phyloP scores from a whole-genome alignment of 23 tunicate genomes.

The Oikopleura dioica region DNA sequence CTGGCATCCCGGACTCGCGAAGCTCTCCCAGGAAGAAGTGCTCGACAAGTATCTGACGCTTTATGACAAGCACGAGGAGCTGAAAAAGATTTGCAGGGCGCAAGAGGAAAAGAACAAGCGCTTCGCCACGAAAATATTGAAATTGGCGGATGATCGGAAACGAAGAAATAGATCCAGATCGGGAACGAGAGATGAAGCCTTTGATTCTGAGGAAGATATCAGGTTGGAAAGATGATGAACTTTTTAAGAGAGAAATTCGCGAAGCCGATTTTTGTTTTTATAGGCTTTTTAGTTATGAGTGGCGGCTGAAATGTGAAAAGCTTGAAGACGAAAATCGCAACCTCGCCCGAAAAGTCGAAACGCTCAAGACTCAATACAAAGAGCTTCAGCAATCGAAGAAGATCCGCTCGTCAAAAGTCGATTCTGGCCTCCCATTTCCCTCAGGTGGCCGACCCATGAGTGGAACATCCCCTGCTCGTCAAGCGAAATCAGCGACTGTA shows the following conservation, averaged over 20 bases:
- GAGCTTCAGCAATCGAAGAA: not conserved
- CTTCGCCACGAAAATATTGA: not conserved
- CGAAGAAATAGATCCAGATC: too few species aligned
- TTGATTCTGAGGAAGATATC: too few species aligned
- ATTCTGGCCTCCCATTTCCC: not conserved
- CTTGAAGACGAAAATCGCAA: not conserved
- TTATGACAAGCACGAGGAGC: not conserved
- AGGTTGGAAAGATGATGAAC: too few species aligned
- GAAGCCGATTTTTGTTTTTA: too few species aligned
- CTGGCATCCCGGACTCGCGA: not conserved
- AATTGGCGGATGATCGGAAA: not conserved
- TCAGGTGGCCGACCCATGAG: too few species aligned
- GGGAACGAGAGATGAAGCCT: too few species aligned
- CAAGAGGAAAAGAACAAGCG: not conserved
- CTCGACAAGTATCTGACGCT: not conserved
- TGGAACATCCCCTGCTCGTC: too few species aligned
- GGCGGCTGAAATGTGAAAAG: not conserved
- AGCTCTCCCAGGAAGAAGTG: not conserved
- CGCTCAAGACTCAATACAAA: not conserved
- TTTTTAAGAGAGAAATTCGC: too few species aligned
- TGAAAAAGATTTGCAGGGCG: not conserved
- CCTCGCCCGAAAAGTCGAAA: not conserved
- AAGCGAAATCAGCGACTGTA: too few species aligned
- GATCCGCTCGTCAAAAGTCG: not conserved
- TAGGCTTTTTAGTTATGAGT: not conserved